Evolutionary conservation across 2,113 vertebrate species (phyloP).

Genomic region (Hemiprocne comata): DNA sequence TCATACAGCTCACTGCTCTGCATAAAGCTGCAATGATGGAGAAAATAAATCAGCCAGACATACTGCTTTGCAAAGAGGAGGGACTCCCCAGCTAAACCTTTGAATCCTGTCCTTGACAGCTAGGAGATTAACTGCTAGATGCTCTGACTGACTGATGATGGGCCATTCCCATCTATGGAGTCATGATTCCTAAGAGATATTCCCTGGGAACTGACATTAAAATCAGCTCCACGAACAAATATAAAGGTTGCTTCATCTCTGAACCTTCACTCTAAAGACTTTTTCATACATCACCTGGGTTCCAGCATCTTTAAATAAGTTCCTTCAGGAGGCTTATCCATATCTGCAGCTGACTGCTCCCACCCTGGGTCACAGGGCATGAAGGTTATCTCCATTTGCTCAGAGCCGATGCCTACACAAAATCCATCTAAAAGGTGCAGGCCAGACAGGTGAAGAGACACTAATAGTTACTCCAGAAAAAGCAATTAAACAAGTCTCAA

Average conservation of each 20-base stretch:
- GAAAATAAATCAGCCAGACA: neutral
- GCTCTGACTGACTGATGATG: neutral
- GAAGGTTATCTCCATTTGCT: neutral
- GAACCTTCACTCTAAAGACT: neutral
- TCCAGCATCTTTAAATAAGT: neutral
- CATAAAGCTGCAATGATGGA: neutral
- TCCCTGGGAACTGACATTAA: neutral
- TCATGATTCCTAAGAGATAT: neutral
- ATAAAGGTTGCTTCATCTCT: neutral
- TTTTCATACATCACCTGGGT: constrained; percentile 60
- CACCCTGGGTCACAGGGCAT: neutral
- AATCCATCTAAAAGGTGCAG: constrained; percentile 12
- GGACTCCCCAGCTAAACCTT: neutral
- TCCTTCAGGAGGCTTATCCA: neutral
- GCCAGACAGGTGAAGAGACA: neutral
- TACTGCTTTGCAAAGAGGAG: neutral
- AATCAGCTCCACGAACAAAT: neutral
- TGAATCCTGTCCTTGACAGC: neutral
- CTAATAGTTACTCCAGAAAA: neutral
- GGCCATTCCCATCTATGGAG: neutral
- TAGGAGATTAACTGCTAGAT: neutral
- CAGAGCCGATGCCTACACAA: neutral
- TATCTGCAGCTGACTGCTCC: neutral
- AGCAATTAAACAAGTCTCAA: neutral
- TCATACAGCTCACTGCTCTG: neutral